Evolutionary conservation across 2,797 vertebrate genomes (phyloP).

Genomic region (Tapera naevia): DNA sequence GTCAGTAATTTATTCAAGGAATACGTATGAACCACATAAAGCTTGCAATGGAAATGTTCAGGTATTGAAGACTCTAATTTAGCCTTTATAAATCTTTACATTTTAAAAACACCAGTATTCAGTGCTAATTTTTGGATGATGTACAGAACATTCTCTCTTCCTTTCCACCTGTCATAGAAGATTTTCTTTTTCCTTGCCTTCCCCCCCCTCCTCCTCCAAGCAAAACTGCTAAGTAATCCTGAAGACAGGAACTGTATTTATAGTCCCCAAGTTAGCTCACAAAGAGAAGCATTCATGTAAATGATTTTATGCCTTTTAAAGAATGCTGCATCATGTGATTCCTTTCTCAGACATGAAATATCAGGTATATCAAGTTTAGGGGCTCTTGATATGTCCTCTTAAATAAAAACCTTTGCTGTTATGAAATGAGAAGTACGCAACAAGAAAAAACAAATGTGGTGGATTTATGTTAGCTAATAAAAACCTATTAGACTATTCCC

Average conservation of each 20-base stretch:
- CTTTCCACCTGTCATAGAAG: background rate
- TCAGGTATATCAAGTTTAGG: background rate
- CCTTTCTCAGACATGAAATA: background rate
- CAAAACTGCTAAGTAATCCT: conserved; percentile 34
- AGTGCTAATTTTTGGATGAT: background rate
- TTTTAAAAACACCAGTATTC: conserved; percentile 7
- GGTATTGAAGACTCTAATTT: background rate
- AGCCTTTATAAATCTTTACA: background rate
- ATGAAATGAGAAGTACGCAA: background rate
- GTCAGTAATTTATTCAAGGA: background rate
- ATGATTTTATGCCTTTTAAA: conserved; percentile 37
- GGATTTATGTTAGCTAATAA: background rate
- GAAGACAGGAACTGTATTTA: conserved; percentile 29
- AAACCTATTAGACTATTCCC: background rate
- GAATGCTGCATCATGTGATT: background rate
- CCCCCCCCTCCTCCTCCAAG: background rate
- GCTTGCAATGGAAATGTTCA: background rate
- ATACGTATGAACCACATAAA: background rate
- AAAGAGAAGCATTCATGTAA: conserved; percentile 26
- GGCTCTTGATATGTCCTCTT: background rate
- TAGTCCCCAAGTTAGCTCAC: background rate
- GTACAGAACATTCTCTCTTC: background rate
- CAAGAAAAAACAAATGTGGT: background rate
- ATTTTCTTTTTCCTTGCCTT: background rate
- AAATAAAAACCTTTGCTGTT: background rate